Percentiles rank a stretch among this genome's conserved stretches.
Conservation (phyloP, 1,140 invertebrate genomes). For the Drosophila melanica region DNA sequence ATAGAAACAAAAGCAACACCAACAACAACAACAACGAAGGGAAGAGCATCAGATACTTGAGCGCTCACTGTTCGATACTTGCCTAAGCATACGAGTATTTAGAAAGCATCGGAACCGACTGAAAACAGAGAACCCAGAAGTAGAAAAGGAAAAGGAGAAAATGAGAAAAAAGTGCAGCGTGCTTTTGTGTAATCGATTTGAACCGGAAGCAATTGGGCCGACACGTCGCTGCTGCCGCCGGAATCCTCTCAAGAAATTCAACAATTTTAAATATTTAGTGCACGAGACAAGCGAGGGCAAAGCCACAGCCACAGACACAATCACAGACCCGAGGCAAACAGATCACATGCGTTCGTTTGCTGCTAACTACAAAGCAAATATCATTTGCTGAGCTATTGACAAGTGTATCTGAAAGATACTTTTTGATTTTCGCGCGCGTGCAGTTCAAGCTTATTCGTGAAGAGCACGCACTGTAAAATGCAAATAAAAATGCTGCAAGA, state of each 20-base stretch:
- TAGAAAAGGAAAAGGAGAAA: slow-evolving; percentile 29
- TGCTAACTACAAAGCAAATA: slow-evolving; percentile 74
- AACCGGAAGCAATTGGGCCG: slow-evolving; percentile 80
- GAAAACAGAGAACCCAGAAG: slow-evolving; percentile 40
- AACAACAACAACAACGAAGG: no score
- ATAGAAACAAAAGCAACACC: slow-evolving; percentile 43
- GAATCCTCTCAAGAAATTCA: slow-evolving; percentile 68
- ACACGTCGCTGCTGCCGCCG: slow-evolving; percentile 33
- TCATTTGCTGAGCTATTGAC: slow-evolving; percentile 47
- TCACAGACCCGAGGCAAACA: slow-evolving; percentile 11
- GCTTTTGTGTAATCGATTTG: slow-evolving; percentile 81
- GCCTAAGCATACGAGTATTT: slow-evolving; percentile 31
- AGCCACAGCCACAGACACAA: slow-evolving; percentile 18
- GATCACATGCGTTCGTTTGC: slow-evolving; percentile 57
- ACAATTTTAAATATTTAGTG: slow-evolving; percentile 82
- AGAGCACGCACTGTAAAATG: not conserved
- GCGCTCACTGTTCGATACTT: slow-evolving; percentile 48
- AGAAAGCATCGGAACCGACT: slow-evolving; percentile 34
- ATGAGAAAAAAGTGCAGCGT: slow-evolving; percentile 55
- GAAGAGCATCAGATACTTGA: slow-evolving; percentile 64
- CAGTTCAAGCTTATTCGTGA: not conserved
- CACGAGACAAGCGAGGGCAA: slow-evolving; percentile 68
- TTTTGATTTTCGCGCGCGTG: slow-evolving; percentile 9
- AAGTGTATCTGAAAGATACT: slow-evolving; percentile 45
- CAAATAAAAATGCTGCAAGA: not conserved